These are phyloP conservation scores for Amazona vittata DNA, from an alignment of 2,113 vertebrate species.

Conservation along the genomic window DNA sequence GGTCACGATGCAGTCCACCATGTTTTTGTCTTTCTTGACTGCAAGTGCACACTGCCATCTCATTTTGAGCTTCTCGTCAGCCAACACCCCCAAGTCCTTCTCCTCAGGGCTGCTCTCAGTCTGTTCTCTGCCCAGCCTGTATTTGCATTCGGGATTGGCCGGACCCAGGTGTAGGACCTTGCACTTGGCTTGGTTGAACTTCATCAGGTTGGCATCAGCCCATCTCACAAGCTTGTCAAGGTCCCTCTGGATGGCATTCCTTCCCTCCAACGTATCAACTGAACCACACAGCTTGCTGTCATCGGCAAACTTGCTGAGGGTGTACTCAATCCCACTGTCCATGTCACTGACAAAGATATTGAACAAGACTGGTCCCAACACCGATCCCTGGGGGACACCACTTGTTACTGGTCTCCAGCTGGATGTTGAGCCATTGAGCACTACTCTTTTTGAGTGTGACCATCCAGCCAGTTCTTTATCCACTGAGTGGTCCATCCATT, in stretches of 20 bases:
- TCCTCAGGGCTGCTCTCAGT: not conserved
- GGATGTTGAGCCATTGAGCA: not conserved
- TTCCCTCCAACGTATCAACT: fast-evolving
- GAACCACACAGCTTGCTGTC: not conserved
- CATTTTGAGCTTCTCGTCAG: not conserved
- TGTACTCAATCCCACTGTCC: not conserved
- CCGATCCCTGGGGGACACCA: not conserved
- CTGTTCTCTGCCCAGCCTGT: not conserved
- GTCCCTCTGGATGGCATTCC: not conserved
- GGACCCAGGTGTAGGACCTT: not conserved
- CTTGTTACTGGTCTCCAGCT: not conserved
- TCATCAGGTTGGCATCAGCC: not conserved
- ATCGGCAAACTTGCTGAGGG: not conserved
- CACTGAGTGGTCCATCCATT: not conserved
- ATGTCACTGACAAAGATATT: not conserved
- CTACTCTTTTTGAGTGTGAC: not conserved
- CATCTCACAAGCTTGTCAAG: not conserved
- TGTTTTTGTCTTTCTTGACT: not conserved
- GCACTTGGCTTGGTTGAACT: not conserved
- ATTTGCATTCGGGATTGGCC: not conserved
- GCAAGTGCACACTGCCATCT: not conserved
- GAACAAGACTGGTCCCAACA: not conserved
- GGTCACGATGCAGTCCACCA: not conserved
- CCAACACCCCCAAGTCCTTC: not conserved
- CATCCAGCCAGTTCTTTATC: not conserved